Conservation (phyloP, 2,797 vertebrate genomes). For the Rhincodon typus region DNA sequence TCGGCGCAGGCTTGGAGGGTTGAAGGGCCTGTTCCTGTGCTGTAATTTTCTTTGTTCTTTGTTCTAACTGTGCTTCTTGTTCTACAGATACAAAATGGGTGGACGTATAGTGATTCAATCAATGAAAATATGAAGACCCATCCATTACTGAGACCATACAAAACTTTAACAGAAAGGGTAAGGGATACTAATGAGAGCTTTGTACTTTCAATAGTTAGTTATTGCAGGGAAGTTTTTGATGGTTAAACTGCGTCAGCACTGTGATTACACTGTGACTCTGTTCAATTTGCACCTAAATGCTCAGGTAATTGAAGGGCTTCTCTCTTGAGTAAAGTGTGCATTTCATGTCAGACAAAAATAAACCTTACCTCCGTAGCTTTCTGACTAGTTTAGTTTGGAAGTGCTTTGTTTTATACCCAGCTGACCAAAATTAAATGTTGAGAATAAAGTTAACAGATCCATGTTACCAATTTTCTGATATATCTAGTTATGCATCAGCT, state of each 20-base stretch:
- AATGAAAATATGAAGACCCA: slow-evolving; percentile 90
- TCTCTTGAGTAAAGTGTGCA: background rate
- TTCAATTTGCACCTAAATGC: background rate
- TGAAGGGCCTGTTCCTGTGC: too few relatives aligned
- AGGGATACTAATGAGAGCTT: slow-evolving; percentile 15
- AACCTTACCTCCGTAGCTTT: background rate
- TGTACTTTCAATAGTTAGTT: background rate
- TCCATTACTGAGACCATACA: slow-evolving; percentile 85
- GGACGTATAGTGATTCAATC: slow-evolving; percentile 83
- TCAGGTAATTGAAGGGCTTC: background rate
- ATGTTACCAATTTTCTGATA: background rate
- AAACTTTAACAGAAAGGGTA: slow-evolving; percentile 92
- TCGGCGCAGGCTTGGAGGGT: too few relatives aligned
- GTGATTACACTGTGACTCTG: background rate
- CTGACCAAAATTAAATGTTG: background rate
- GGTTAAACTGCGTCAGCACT: background rate
- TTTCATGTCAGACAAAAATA: background rate
- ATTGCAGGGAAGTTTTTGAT: background rate
- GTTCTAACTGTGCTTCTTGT: slow-evolving; percentile 39
- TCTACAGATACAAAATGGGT: slow-evolving; percentile 78
- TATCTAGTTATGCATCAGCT: background rate
- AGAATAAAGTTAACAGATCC: background rate
- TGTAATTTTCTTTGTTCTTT: too few relatives aligned
- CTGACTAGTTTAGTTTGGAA: background rate
- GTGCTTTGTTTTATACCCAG: background rate